Conservation (phyloP, 2,888 invertebrate genomes). For the Sepiola atlantica region DNA sequence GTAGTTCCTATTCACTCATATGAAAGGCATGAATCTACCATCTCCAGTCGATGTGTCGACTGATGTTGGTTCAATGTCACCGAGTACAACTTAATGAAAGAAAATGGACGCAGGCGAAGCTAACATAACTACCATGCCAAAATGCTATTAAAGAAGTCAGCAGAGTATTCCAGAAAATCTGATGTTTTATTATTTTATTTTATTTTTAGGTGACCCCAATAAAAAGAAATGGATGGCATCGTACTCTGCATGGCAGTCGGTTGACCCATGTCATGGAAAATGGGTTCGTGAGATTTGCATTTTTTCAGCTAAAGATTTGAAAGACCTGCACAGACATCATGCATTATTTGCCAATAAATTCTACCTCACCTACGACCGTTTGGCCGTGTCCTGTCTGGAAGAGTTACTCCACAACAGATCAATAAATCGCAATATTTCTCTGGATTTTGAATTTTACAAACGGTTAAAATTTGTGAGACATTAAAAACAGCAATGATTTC, state of each 20-base stretch:
- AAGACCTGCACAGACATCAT: constrained; percentile 55
- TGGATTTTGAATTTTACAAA: constrained; percentile 49
- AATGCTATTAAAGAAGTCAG: too few relatives aligned
- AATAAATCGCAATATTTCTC: constrained; percentile 44
- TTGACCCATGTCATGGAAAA: constrained; percentile 50
- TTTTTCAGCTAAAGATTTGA: constrained; percentile 66
- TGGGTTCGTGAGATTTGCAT: constrained; percentile 62
- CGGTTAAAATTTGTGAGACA: not conserved
- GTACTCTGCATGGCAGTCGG: constrained; percentile 57
- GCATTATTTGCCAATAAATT: constrained; percentile 73
- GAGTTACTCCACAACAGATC: constrained; percentile 59
- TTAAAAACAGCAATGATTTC: not conserved
- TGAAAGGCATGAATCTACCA: too few relatives aligned
- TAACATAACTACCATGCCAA: too few relatives aligned
- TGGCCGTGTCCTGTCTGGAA: constrained; percentile 69
- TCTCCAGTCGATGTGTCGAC: too few relatives aligned
- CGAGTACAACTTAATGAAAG: too few relatives aligned
- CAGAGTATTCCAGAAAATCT: too few relatives aligned
- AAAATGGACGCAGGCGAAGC: too few relatives aligned
- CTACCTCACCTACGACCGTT: constrained; percentile 65
- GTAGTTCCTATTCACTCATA: too few relatives aligned
- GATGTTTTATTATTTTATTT: constrained; percentile 43
- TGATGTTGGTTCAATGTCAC: too few relatives aligned
- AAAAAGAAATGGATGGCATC: constrained; percentile 53
- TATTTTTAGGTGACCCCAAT: constrained; percentile 55